A percentile compares a stretch with the other conserved stretches of the same genome.
phyloP scores from a whole-genome alignment of 2,797 vertebrate species.

The Malacoraja senta region DNA sequence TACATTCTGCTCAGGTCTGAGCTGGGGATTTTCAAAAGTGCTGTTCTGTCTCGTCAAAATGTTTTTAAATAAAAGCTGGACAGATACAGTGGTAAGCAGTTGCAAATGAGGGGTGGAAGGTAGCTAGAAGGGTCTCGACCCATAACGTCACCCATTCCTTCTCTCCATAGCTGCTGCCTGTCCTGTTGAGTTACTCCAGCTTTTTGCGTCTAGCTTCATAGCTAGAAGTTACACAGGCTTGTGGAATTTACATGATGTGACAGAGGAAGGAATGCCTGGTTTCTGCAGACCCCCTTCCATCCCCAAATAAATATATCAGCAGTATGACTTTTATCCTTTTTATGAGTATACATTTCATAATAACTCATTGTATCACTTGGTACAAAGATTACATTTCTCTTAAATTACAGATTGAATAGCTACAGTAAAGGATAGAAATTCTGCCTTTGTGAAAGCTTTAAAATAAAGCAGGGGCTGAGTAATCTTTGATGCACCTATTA shows the following conservation, averaged over 20 bases:
- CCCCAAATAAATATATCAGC: too few relatives aligned
- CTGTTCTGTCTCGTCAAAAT: not conserved
- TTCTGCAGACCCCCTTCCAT: not conserved
- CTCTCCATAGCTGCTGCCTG: too few relatives aligned
- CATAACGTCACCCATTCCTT: too few relatives aligned
- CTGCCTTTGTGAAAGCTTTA: not conserved
- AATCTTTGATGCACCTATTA: not conserved
- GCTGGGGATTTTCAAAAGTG: not conserved
- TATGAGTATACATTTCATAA: not conserved
- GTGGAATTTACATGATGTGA: not conserved
- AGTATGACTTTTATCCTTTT: not conserved
- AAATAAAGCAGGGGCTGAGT: not conserved
- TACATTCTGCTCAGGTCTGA: not conserved
- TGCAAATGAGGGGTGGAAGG: not conserved
- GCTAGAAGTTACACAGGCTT: too few relatives aligned
- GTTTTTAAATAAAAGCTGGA: not conserved
- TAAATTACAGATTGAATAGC: not conserved
- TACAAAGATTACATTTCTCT: not conserved
- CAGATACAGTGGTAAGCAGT: not conserved
- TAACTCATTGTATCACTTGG: not conserved
- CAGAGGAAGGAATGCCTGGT: not conserved
- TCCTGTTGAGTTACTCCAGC: too few relatives aligned
- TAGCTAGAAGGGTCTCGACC: too few relatives aligned
- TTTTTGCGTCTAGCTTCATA: too few relatives aligned
- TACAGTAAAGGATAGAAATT: not conserved